phyloP scores from a whole-genome alignment of 1,140 invertebrate species.

The Telenomus remus region DNA sequence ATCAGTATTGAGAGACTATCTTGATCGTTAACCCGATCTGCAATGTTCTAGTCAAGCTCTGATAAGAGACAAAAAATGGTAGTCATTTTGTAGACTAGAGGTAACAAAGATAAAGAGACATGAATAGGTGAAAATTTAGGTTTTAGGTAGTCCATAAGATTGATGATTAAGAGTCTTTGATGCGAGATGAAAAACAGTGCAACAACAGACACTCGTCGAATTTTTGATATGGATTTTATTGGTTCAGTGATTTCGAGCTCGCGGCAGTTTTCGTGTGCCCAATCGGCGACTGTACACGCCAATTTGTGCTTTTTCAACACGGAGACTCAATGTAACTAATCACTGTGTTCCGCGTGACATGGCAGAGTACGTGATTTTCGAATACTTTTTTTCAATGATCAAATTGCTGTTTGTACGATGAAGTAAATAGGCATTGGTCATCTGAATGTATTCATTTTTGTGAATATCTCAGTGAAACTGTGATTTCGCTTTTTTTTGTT shows the following conservation, averaged over 20 bases:
- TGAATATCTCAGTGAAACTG: neutral
- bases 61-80: slow-evolving; percentile 7
- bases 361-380: slow-evolving; percentile 34
- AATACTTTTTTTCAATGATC: slow-evolving; percentile 25
- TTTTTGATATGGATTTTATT: too few species aligned
- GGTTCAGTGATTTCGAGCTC: neutral
- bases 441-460: slow-evolving; percentile 24
- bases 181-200: neutral
- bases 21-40: slow-evolving; percentile 20
- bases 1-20: slow-evolving; percentile 40
- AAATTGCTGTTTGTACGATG: slow-evolving; percentile 35
- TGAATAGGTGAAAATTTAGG: neutral
- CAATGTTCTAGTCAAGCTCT: slow-evolving; percentile 42
- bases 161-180: too few species aligned
- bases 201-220: too few species aligned
- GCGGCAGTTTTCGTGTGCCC: slow-evolving; percentile 7
- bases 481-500: slow-evolving; percentile 3
- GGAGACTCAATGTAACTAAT: slow-evolving; percentile 45
- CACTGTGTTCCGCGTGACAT: slow-evolving; percentile 36
- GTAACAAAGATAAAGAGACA: too few species aligned
- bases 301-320: slow-evolving; percentile 41
- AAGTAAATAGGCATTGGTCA: slow-evolving; percentile 26
- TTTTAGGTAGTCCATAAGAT: too few species aligned
- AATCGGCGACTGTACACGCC: slow-evolving; percentile 23
- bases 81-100: slow-evolving; percentile 29